Percentiles rank a stretch among this genome's conserved stretches.
phyloP scores from a whole-genome alignment of 1,140 invertebrate species.

The Penaeus japonicus region DNA sequence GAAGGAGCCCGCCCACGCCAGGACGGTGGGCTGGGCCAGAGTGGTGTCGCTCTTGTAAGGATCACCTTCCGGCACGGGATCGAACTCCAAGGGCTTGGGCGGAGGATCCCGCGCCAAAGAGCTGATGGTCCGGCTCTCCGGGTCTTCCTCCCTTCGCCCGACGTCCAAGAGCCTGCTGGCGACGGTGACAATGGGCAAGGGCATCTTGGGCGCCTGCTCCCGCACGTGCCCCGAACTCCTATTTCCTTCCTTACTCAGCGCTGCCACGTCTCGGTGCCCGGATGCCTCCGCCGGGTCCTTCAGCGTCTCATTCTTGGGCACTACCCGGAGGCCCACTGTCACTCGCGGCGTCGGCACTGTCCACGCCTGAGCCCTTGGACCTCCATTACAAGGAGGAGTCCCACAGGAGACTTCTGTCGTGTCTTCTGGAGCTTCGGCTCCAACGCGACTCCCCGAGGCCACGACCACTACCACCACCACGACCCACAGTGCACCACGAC shows the following conservation, averaged over 20 bases:
- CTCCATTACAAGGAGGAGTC: neutral
- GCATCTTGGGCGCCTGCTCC: neutral
- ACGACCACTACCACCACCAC: neutral
- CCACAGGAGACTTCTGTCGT: no score
- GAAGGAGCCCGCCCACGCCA: slow-evolving; percentile 38
- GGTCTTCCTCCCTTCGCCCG: neutral
- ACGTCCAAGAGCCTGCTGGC: slow-evolving; percentile 27
- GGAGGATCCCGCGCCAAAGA: slow-evolving; percentile 18
- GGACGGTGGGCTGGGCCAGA: slow-evolving; percentile 27
- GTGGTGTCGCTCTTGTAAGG: slow-evolving; percentile 26
- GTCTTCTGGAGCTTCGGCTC: no score
- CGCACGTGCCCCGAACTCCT: neutral
- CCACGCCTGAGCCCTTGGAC: neutral
- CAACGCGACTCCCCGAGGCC: no score
- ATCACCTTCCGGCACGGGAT: slow-evolving; percentile 26
- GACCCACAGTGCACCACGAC: neutral
- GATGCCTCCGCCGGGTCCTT: neutral
- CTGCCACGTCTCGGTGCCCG: neutral
- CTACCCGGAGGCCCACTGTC: slow-evolving; percentile 2
- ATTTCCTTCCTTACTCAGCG: slow-evolving; percentile 13
- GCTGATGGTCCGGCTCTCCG: neutral
- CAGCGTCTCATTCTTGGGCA: neutral
- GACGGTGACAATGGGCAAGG: slow-evolving; percentile 33
- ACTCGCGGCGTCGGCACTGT: neutral
- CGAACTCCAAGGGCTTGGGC: neutral